Evolutionary conservation across 2,113 vertebrate genomes (phyloP), one percentile per base, ranked within the genome.

Genomic region (Tychaedon coryphoeus): DNA sequence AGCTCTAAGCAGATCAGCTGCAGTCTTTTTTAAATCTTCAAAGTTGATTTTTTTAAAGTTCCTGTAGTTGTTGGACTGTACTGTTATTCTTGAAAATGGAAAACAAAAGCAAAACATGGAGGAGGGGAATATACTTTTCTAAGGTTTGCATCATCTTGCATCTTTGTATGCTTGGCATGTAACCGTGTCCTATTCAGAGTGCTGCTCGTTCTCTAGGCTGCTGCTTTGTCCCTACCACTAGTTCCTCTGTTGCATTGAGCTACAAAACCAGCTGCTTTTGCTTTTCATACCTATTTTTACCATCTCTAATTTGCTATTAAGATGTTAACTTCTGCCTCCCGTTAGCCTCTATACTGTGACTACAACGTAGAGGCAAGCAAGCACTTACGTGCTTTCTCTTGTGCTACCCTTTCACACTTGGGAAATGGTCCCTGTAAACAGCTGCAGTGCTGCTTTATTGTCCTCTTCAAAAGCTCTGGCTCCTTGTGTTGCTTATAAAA

Each of bases 201-300:
- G 34, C 85, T 86, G 74, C 71, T 83, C 33, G 1, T 80, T 86
- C 88, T 93, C 86, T 70, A 50, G 56, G n/a, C 82, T 76, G 86
- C 82, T 80, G 78, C 94, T 92, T 93, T 95, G 90, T 92, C 89
- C 43, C 61, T 54, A 7, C 84, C 38, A 23, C 65, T 91, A 87
- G 95, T 94, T 96, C 83, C 79, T 94, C 90, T 95, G 66, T 79
- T 86, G 94, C 79, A 88, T 2, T 88, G 83, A 94, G 61, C 84
- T 93, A 36, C 69, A 83, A 94, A 96, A 90, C 88, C 96, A 95
- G 75, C 96, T 95, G 91, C 88, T 95, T 94, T 96, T 94, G 79
- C 94, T 96, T 96, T 96, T 95, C 92, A 90, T 96, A 96, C 94
- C 91, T 97, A 97, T 95, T 96, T 96, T 96, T 95, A 92, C 94